Percentiles rank a stretch among this genome's conserved stretches.
Conservation (phyloP, 2,888 invertebrate species). For the Unio delphinus region DNA sequence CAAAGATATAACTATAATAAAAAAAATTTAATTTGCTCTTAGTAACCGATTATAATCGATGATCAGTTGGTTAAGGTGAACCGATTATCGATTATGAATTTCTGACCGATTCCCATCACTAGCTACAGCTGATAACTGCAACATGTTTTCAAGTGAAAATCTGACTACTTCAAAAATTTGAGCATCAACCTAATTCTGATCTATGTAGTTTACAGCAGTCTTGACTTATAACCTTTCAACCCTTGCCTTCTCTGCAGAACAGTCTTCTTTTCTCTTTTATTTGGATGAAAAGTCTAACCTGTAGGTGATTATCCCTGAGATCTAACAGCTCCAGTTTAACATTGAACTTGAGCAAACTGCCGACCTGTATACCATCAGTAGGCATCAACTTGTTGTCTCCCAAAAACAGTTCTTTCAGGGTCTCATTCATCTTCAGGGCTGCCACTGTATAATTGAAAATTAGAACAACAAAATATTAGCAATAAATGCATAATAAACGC, state of each 20-base stretch:
- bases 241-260: background rate
- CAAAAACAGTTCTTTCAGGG: conserved; percentile 85
- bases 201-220: too few relatives aligned
- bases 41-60: too few relatives aligned
- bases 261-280: background rate
- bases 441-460: conserved; percentile 76
- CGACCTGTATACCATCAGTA: conserved; percentile 85
- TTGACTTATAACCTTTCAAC: background rate
- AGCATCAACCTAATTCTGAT: too few relatives aligned
- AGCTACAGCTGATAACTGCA: too few relatives aligned
- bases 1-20: too few relatives aligned
- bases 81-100: too few relatives aligned
- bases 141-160: too few relatives aligned
- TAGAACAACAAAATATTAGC: conserved; percentile 2
- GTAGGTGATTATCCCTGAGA: conserved; percentile 77
- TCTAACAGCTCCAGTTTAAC: conserved; percentile 84
- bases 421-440: conserved; percentile 82
- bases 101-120: too few relatives aligned
- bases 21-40: too few relatives aligned
- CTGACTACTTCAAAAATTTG: too few relatives aligned
- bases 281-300: conserved; percentile 57
- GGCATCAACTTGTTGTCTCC: conserved; percentile 85
- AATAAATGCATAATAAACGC: too few relatives aligned
- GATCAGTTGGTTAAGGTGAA: too few relatives aligned
- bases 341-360: conserved; percentile 83